phyloP scores from a whole-genome alignment of 2,113 vertebrate species.

The Chrysochloris asiatica region DNA sequence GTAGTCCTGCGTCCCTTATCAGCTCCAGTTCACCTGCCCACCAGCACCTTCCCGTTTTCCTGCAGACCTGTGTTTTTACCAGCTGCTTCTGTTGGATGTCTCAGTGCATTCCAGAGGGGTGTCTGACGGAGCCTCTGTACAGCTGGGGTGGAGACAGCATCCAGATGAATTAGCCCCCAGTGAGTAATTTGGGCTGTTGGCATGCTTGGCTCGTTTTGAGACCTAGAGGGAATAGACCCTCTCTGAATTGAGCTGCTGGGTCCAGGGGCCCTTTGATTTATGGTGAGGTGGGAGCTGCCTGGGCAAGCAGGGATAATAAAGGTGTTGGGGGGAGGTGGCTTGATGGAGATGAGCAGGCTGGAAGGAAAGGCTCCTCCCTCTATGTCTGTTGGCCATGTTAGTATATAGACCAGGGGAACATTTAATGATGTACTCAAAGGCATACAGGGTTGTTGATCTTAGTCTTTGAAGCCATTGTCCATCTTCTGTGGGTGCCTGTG shows the following conservation, averaged over 20 bases:
- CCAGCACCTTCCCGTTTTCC: accelerated
- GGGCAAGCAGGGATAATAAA: conserved; percentile 51
- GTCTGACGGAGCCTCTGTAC: background rate
- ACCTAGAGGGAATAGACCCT: background rate
- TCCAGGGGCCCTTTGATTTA: conserved; percentile 59
- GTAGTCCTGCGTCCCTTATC: background rate
- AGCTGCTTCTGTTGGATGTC: background rate
- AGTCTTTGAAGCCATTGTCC: background rate
- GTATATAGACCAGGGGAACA: background rate
- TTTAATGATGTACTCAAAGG: background rate
- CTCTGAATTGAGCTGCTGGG: conserved; percentile 52
- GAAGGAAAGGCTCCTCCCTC: background rate
- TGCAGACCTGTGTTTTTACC: background rate
- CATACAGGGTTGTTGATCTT: background rate
- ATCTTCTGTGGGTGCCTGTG: background rate
- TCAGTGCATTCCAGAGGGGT: background rate
- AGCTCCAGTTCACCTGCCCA: background rate
- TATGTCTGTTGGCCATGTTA: background rate
- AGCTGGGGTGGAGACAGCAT: conserved; percentile 27
- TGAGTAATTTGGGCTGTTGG: background rate
- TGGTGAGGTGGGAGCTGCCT: conserved; percentile 43
- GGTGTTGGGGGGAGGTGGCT: background rate
- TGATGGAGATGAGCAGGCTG: background rate
- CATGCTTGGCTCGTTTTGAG: conserved; percentile 48
- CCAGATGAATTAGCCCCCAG: background rate